phyloP scores from a whole-genome alignment of 2,797 vertebrate genomes.

The Atherinosoma microstoma region DNA sequence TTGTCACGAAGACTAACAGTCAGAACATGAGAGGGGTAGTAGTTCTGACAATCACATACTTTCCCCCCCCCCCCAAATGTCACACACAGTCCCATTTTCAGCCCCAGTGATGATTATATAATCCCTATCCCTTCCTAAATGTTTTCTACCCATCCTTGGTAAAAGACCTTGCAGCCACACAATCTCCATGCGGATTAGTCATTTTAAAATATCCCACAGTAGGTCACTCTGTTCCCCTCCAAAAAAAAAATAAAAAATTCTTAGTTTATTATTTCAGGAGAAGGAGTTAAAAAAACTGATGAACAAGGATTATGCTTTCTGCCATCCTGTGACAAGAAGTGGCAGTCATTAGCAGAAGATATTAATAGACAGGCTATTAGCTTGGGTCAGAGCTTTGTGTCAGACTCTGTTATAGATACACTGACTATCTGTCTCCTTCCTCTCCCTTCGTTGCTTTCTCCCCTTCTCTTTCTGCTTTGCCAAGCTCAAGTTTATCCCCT shows the following conservation, averaged over 20 bases:
- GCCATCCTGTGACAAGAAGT: slow-evolving; percentile 55
- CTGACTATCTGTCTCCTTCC: slow-evolving; percentile 34
- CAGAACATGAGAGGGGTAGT: neutral
- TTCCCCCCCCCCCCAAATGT: neutral
- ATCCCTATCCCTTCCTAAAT: neutral
- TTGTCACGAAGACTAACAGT: neutral
- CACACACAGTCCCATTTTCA: neutral
- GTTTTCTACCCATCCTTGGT: neutral
- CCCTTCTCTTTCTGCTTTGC: slow-evolving; percentile 10
- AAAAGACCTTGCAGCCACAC: neutral
- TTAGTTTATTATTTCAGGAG: slow-evolving; percentile 62
- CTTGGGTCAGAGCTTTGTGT: slow-evolving; percentile 61
- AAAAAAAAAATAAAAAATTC: slow-evolving; percentile 47
- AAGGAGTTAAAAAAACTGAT: slow-evolving; percentile 62
- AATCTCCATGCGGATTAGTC: slow-evolving; percentile 1
- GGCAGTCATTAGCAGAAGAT: slow-evolving; percentile 67
- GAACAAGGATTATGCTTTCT: slow-evolving; percentile 58
- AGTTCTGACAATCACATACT: neutral
- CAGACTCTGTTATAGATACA: slow-evolving; percentile 57
- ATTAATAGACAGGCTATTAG: slow-evolving; percentile 74
- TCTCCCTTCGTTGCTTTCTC: slow-evolving; percentile 8
- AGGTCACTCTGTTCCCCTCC: slow-evolving; percentile 37
- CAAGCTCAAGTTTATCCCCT: slow-evolving; percentile 28
- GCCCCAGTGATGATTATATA: neutral
- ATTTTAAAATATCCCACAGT: slow-evolving; percentile 25